Evolutionary conservation across 2,797 vertebrate genomes (phyloP).

Genomic region (Cuculus canorus): DNA sequence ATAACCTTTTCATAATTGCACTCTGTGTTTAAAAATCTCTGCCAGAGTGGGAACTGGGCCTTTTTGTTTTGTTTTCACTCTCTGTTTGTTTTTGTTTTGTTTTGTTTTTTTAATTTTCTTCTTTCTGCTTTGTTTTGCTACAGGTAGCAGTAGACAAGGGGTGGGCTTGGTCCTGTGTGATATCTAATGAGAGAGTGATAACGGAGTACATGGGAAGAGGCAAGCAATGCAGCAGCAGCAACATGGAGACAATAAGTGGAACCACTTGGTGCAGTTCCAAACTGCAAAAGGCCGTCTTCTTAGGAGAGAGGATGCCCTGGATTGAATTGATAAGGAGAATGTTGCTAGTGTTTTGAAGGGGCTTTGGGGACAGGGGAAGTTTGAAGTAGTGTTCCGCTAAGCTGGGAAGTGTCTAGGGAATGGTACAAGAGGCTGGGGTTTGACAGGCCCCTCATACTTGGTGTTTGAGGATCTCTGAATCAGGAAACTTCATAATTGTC

Average conservation of each 20-base stretch:
- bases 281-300: background rate
- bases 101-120: background rate
- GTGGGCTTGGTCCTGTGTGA: background rate
- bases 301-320: background rate
- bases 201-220: background rate
- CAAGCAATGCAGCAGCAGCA: background rate
- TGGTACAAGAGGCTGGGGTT: background rate
- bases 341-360: background rate
- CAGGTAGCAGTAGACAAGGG: background rate
- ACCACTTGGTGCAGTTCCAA: background rate
- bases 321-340: background rate
- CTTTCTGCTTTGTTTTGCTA: slow-evolving; percentile 30
- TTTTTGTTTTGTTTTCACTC: slow-evolving; percentile 16
- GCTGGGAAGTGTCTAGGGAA: background rate
- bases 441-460: background rate
- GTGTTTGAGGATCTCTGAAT: background rate
- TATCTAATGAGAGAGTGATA: background rate
- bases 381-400: background rate
- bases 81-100: background rate
- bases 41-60: background rate
- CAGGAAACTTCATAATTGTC: background rate
- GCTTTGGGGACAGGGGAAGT: background rate
- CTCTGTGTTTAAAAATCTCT: slow-evolving; percentile 43
- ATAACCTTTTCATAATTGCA: slow-evolving; percentile 48
- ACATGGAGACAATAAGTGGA: background rate